A percentile compares a stretch with the other conserved stretches of the same genome.
phyloP scores from a whole-genome alignment of 2,113 vertebrate genomes.

The Paradisaea rubra region DNA sequence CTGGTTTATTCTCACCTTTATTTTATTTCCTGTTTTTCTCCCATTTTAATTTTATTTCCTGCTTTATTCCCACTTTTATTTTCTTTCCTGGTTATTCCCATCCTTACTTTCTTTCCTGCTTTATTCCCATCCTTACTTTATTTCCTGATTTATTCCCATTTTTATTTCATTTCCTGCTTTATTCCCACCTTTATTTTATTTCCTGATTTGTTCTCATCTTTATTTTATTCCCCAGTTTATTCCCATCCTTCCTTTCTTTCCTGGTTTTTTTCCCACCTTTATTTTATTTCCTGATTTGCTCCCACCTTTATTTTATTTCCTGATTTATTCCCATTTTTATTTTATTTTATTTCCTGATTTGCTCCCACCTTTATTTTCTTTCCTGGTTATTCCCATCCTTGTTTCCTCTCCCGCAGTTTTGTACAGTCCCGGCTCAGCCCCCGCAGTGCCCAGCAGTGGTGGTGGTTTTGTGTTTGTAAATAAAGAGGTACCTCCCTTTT shows the following conservation, averaged over 20 bases:
- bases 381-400: background rate
- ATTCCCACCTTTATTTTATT: background rate
- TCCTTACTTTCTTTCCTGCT: background rate
- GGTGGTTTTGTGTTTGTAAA: constrained; percentile 70
- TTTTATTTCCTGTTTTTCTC: background rate
- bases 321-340: background rate
- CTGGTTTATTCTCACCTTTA: background rate
- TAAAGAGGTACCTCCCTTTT: constrained; percentile 71
- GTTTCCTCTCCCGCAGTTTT: constrained; percentile 35
- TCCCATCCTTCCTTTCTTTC: background rate
- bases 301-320: background rate
- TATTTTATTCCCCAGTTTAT: background rate
- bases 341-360: background rate
- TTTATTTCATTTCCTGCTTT: background rate
- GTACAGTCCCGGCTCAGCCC: constrained; percentile 39
- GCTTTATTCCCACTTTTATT: too few species aligned
- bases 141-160: background rate
- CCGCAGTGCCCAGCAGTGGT: background rate
- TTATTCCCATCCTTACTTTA: background rate
- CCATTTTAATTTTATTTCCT: background rate
- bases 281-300: background rate
- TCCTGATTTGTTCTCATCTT: fast-evolving
- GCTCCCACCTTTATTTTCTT: background rate
- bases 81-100: too few species aligned
- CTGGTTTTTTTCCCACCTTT: background rate